Evolutionary conservation across 2,888 invertebrate genomes (phyloP), one percentile per base, ranked within the genome.

Genomic region (Scelioninae gen. 1): DNA sequence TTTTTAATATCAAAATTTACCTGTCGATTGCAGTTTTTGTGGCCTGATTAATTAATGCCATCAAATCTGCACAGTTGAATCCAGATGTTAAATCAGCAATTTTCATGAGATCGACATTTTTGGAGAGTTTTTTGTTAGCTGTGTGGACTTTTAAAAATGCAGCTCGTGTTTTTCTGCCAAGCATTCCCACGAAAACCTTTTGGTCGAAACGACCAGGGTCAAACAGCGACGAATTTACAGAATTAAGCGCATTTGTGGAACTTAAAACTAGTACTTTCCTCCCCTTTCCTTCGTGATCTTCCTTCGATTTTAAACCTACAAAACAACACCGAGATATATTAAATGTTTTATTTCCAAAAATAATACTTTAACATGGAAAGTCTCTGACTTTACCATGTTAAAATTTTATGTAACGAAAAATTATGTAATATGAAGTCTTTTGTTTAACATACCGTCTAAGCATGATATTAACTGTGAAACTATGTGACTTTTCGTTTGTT

Each of bases 201-300:
- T 97, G 95, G 93, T 98, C 98, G 89, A 99, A 98, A 43, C 99
- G 95, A 0, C 98, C 98, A 6, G 98, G 97, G 85, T 98, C 94
- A 85, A 99, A 94, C 71, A 99, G 93, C 7, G 98, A 97, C 29
- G 98, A 97, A 92, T 99, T 99, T 60, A 99, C 93, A 0, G 96
- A 94, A 92, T 99, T 99, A 0, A 98, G 97, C 77, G 97, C 95
- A 91, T 97, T 98, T 40, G 99, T 99, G 0, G 99, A 98, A n/a
- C 98, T 99, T 88, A 99, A 95, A 13, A 99, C 96, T 79, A 99
- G 92, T 0, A 98, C 95, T 82, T 94, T 94, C 32, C 94, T 93
- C 72, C 94, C 95, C 84, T 92, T 93, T 4, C 23, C 4, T 23
- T 23, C 23, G 4, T 23, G 23, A 23, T 23, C 23, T 84, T 94